A percentile compares a stretch with the other conserved stretches of the same genome.
phyloP scores from a whole-genome alignment of 2,113 vertebrate species.

The Lutjanus erythropterus region DNA sequence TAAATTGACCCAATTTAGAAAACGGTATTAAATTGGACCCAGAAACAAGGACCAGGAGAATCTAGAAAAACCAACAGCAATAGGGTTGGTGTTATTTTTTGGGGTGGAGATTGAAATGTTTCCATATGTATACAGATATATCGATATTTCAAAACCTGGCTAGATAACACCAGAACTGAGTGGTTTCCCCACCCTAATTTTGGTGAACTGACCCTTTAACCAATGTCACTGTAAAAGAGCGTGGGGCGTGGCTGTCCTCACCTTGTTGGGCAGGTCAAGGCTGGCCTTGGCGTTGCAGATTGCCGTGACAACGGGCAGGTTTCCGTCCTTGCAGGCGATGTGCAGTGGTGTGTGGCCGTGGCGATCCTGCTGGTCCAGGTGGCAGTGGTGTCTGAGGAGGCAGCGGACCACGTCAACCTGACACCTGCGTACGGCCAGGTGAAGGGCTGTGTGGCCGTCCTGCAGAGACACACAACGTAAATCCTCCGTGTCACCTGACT shows the following conservation, averaged over 20 bases:
- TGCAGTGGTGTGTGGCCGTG: constrained; percentile 96
- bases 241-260: constrained; percentile 52
- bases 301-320: constrained; percentile 88
- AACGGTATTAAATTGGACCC: neutral
- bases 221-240: neutral
- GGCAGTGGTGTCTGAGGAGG: constrained; percentile 88
- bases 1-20: neutral
- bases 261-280: constrained; percentile 95
- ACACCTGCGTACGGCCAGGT: constrained; percentile 94
- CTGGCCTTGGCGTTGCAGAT: constrained; percentile 90
- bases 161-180: neutral
- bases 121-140: too few species aligned
- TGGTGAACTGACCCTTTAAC: neutral
- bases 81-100: too few species aligned
- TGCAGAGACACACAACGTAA: constrained; percentile 70
- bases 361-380: constrained; percentile 93
- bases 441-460: constrained; percentile 96
- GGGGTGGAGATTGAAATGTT: too few species aligned
- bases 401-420: constrained; percentile 95
- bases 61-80: neutral
- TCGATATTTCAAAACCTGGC: too few species aligned
- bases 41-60: neutral
- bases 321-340: constrained; percentile 97
- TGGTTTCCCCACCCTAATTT: too few species aligned
- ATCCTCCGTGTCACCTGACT: neutral